Conservation (phyloP, 1,140 invertebrate genomes). For the Aphelenchoides fujianensis region DNA sequence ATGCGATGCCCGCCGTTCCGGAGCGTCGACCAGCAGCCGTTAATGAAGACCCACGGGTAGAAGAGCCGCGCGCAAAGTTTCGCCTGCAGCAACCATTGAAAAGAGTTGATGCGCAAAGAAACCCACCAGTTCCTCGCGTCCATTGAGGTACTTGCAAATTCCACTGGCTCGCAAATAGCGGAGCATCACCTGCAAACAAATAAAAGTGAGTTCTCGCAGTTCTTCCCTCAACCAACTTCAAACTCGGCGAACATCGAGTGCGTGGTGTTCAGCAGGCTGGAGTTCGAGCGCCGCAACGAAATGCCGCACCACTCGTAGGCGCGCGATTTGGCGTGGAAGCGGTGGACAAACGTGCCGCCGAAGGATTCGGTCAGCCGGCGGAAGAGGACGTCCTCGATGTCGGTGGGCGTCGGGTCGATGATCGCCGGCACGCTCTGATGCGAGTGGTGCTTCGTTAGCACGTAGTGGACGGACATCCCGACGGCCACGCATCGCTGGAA, state of each 20-base stretch:
- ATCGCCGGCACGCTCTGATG: background rate
- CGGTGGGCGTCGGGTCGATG: background rate
- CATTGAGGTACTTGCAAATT: background rate
- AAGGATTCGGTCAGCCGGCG: background rate
- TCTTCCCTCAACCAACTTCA: no score
- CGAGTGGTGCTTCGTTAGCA: background rate
- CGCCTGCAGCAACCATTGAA: background rate
- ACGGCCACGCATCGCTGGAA: background rate
- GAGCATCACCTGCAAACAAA: no score
- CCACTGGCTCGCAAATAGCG: background rate
- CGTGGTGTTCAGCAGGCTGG: background rate
- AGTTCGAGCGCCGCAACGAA: background rate
- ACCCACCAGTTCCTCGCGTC: background rate
- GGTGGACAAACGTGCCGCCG: slow-evolving; percentile 3
- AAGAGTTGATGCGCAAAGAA: background rate
- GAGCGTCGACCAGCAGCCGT: slow-evolving; percentile 2
- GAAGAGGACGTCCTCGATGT: background rate
- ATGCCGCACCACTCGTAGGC: background rate
- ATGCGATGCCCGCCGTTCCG: background rate
- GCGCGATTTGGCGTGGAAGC: background rate
- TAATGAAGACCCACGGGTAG: background rate
- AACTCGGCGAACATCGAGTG: slow-evolving; percentile 4
- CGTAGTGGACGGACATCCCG: background rate
- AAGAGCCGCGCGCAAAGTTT: background rate
- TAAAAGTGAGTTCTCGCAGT: no score